A percentile compares a stretch with the other conserved stretches of the same genome.
These are phyloP conservation scores for Drosophila nigrodunni DNA, from an alignment of 1,140 invertebrate species.

Conservation along the genomic window DNA sequence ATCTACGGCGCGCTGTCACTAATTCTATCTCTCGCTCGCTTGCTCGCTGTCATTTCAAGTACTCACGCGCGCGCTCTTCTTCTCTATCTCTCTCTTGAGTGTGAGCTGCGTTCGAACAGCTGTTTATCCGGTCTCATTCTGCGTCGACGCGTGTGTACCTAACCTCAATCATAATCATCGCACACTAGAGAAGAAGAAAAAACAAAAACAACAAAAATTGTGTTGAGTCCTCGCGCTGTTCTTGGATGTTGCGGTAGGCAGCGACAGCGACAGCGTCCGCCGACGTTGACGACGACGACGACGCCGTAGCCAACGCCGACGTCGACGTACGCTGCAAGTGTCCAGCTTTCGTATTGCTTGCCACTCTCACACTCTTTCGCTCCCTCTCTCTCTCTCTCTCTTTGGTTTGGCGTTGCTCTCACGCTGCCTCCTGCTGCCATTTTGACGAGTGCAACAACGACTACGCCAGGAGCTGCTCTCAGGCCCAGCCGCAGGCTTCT, in stretches of 20 bases:
- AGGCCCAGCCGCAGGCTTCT: conserved; percentile 54
- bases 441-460: conserved; percentile 58
- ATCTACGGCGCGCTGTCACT: conserved; percentile 33
- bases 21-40: conserved; percentile 5
- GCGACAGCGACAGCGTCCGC: conserved; percentile 38
- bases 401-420: background rate
- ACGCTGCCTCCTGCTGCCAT: conserved; percentile 15
- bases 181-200: background rate
- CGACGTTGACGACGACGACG: conserved; percentile 20
- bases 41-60: background rate
- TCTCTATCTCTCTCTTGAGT: conserved; percentile 1
- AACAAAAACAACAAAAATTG: conserved; percentile 1
- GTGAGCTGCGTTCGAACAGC: conserved; percentile 40
- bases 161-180: conserved; percentile 59
- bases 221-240: conserved; percentile 27
- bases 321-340: conserved; percentile 41
- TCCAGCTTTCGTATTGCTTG: conserved; percentile 15
- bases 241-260: conserved; percentile 75
- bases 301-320: conserved; percentile 6
- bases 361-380: conserved; percentile 8
- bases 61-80: background rate
- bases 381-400: conserved; percentile 4
- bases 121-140: conserved; percentile 49
- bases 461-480: conserved; percentile 37
- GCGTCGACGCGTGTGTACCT: conserved; percentile 77